Evolutionary conservation across 2,888 invertebrate species (phyloP).

Genomic region (Atethmia centrago): DNA sequence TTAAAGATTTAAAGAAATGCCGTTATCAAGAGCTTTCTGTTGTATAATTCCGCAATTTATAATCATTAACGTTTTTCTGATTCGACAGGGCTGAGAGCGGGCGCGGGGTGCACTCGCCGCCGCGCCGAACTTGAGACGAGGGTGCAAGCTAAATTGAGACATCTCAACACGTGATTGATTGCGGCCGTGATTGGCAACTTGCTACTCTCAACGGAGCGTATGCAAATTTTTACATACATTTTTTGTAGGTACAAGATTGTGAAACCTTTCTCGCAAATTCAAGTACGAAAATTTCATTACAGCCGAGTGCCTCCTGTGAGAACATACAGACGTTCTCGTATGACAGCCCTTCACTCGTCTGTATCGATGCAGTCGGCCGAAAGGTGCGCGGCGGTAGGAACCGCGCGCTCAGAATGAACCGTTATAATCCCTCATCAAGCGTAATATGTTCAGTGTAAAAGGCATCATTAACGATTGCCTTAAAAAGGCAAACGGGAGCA

Average conservation of each 20-base stretch:
- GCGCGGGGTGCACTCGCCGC: conserved; percentile 56
- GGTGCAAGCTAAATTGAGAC: conserved; percentile 87
- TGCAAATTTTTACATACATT: conserved; percentile 80
- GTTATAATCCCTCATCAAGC: conserved; percentile 88
- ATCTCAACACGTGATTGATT: conserved; percentile 88
- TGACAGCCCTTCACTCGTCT: conserved; percentile 88
- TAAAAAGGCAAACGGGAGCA: conserved; percentile 89
- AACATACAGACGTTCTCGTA: conserved; percentile 82
- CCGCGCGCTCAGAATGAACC: conserved; percentile 78
- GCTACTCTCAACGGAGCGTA: conserved; percentile 78
- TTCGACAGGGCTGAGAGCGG: conserved; percentile 73
- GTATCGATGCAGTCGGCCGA: conserved; percentile 71
- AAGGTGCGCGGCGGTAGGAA: conserved; percentile 77
- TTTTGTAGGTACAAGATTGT: conserved; percentile 72
- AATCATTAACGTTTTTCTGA: conserved; percentile 86
- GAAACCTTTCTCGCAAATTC: conserved; percentile 75
- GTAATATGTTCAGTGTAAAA: conserved; percentile 87
- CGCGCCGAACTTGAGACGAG: conserved; percentile 67
- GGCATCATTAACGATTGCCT: conserved; percentile 89
- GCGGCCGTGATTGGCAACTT: conserved; percentile 84
- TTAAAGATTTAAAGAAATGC: conserved; percentile 75
- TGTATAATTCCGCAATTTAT: conserved; percentile 88
- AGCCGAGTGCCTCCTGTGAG: conserved; percentile 82
- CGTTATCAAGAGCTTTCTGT: conserved; percentile 77
- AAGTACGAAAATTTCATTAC: conserved; percentile 82